Base-by-base conservation (phyloP, 2,797 vertebrate genomes). In the Macrochelys suwanniensis region DNA sequence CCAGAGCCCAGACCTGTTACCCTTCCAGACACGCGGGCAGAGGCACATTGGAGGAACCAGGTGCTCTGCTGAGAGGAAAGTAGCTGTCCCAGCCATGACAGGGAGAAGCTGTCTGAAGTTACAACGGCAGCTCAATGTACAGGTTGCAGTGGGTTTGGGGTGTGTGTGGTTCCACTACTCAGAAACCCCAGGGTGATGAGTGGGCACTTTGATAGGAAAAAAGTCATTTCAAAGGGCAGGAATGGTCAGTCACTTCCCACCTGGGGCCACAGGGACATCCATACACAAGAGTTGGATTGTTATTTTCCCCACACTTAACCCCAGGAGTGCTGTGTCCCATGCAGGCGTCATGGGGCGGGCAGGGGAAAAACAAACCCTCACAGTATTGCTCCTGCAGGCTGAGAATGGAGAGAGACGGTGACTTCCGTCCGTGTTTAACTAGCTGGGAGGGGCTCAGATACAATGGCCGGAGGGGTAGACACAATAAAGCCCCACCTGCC, bases 181-280 rank as follows among this genome's bases (percentile, higher is more conserved):
- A 0, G 25, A 8, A 25, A 26, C 21, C 17, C 21, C 7, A 26
- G 7, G 11, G 51, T 37, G 17, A 12, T 25, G 61, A n/a, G 19
- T 5, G 26, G 54, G 33, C 51, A 23, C 37, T 80, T 54, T 54
- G 50, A 37, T 37, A 54, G 37, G 33, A 37, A 65, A 8, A n/a
- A 68, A 19, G 4, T 19, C 33, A 19, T n/a, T n/a, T 68, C 33
- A n/a, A 31, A 59, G 57, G 57, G 28, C 57, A 59, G 26, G 16
- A n/a, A 42, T 23, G 5, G 13, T 16, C 25, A 28, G 53, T 11
- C 25, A 16, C 26, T 45, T 26, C n/a, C 23, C 26, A 15, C 33
- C 79, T 54, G n/a, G 25, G n/a, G 54, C 79, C 79, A 54, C 21
- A 26, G 16, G 37, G 17, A 54, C 33, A 16, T 37, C 25, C 4